phyloP scores from a whole-genome alignment of 2,113 vertebrate genomes.

The Platichthys flesus region DNA sequence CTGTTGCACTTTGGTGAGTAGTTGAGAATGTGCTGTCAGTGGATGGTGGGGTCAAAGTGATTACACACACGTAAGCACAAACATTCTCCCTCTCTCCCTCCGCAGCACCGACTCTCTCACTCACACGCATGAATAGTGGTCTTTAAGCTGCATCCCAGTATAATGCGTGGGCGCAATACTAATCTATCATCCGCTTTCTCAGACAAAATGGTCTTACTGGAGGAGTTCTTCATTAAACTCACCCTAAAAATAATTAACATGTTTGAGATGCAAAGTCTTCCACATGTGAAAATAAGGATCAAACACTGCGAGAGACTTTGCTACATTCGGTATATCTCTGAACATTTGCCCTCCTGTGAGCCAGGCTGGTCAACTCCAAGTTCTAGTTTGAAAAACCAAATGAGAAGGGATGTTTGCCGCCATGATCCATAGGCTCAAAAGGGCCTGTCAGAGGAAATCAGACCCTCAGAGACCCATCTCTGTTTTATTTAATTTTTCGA shows the following conservation, averaged over 20 bases:
- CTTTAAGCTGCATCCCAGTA: slow-evolving; percentile 71
- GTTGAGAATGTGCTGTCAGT: slow-evolving; percentile 14
- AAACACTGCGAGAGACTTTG: not conserved
- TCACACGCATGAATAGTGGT: slow-evolving; percentile 58
- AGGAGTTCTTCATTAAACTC: slow-evolving; percentile 28
- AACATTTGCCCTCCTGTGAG: not conserved
- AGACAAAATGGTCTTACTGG: slow-evolving; percentile 48
- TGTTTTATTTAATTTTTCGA: not conserved
- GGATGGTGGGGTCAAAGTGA: slow-evolving; percentile 44
- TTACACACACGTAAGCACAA: slow-evolving; percentile 38
- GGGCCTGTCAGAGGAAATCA: not conserved
- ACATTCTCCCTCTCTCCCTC: slow-evolving; percentile 42
- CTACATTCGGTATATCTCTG: not conserved
- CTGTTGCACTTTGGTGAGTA: not conserved
- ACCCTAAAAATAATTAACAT: not conserved
- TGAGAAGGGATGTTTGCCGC: not conserved
- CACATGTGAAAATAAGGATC: not conserved
- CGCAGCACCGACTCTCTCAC: slow-evolving; percentile 43
- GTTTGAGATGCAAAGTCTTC: slow-evolving; percentile 3
- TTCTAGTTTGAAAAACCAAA: not conserved
- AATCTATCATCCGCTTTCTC: slow-evolving; percentile 70
- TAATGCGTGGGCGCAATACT: slow-evolving; percentile 75
- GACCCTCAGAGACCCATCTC: not conserved
- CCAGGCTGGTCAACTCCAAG: not conserved
- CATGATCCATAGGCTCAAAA: not conserved